Percentiles rank a stretch among this genome's conserved stretches.
Evolutionary conservation across 2,888 invertebrate species (phyloP).

Genomic region (Brachyptera putata): DNA sequence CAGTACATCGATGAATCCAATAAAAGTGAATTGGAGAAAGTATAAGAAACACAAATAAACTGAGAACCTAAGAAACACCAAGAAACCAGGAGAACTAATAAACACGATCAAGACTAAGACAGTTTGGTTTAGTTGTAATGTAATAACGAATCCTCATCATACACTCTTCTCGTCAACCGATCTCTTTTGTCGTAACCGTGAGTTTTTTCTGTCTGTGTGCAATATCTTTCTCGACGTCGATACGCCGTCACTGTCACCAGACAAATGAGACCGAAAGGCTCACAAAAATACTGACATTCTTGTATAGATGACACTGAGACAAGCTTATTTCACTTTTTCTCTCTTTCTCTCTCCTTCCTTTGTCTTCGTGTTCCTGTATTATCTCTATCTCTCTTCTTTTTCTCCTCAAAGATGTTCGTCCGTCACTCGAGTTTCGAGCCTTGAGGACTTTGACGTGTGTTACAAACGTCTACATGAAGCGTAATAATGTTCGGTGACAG

Average conservation of each 20-base stretch:
- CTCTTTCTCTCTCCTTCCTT: conserved; percentile 31
- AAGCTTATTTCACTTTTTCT: conserved; percentile 32
- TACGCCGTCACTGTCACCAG: conserved; percentile 30
- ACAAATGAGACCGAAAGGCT: conserved; percentile 32
- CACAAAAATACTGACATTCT: conserved; percentile 30
- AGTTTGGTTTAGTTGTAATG: too few species aligned
- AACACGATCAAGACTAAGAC: too few species aligned
- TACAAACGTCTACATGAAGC: conserved; percentile 33
- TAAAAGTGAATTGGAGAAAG: too few species aligned
- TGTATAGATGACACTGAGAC: conserved; percentile 32
- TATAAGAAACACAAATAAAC: too few species aligned
- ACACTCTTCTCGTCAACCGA: too few species aligned
- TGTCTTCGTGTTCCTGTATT: too few species aligned
- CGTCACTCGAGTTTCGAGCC: conserved; percentile 30
- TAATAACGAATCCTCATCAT: too few species aligned
- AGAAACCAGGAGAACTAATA: too few species aligned
- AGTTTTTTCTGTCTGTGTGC: background rate
- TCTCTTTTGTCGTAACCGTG: too few species aligned
- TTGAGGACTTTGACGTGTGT: conserved; percentile 27
- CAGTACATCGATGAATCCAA: too few species aligned
- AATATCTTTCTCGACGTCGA: conserved; percentile 11
- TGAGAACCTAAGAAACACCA: too few species aligned
- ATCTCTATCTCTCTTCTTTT: conserved; percentile 22
- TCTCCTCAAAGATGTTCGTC: conserved; percentile 28
- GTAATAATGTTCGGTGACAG: conserved; percentile 48